phyloP scores from a whole-genome alignment of 2,888 invertebrate species.

The Hybos culiciformis region DNA sequence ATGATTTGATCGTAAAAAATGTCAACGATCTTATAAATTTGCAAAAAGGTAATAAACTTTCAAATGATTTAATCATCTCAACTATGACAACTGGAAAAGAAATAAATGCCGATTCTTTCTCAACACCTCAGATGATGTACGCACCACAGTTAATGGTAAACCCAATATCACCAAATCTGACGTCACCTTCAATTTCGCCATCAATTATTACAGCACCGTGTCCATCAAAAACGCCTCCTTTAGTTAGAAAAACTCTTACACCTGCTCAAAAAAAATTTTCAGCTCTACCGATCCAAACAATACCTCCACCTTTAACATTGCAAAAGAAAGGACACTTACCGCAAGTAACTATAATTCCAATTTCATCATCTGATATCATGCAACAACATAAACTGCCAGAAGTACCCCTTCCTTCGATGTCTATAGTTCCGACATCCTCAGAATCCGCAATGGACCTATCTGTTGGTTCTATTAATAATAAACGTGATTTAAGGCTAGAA shows the following conservation, averaged over 20 bases:
- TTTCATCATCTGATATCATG: too few relatives aligned
- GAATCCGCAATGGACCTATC: not conserved
- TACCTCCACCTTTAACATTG: not conserved
- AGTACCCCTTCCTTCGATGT: not conserved
- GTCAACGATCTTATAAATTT: not conserved
- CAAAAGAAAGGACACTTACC: not conserved
- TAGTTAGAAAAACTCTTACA: not conserved
- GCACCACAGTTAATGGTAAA: too few relatives aligned
- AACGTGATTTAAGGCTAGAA: too few relatives aligned
- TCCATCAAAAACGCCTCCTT: not conserved
- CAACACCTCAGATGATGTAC: too few relatives aligned
- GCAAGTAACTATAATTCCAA: not conserved
- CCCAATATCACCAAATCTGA: not conserved
- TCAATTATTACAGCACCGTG: too few relatives aligned
- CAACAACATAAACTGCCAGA: not conserved
- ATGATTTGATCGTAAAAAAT: not conserved
- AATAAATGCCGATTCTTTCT: too few relatives aligned
- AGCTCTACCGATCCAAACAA: not conserved
- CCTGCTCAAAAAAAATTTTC: not conserved
- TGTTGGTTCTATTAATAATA: too few relatives aligned
- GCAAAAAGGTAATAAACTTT: slow-evolving; percentile 1
- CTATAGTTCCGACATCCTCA: not conserved
- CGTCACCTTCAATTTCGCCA: not conserved
- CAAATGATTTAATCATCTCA: slow-evolving; percentile 1
- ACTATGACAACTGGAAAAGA: too few relatives aligned